A percentile compares a stretch with the other conserved stretches of the same genome.
These are phyloP conservation scores for Chrysodeixis includens DNA, from an alignment of 2,888 invertebrate species.

Conservation along the genomic window DNA sequence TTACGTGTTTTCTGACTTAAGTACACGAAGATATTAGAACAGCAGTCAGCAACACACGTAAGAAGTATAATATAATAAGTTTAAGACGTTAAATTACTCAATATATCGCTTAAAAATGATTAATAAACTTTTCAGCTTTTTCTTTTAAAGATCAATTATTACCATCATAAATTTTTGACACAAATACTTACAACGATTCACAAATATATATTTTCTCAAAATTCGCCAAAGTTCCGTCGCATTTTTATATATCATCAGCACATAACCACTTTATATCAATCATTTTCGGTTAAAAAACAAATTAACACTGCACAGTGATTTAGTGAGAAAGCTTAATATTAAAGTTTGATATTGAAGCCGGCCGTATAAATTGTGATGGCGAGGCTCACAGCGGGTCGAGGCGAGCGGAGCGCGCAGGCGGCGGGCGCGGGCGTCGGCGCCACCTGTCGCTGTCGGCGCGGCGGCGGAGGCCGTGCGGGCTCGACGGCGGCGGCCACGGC, in stretches of 20 bases:
- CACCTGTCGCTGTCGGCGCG: constrained; percentile 78
- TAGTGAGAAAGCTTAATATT: constrained; percentile 70
- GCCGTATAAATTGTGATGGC: constrained; percentile 65
- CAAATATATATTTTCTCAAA: constrained; percentile 63
- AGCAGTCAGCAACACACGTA: background rate
- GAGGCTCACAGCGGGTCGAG: constrained; percentile 61
- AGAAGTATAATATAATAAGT: background rate
- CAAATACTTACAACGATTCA: constrained; percentile 65
- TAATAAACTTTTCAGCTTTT: background rate
- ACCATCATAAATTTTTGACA: constrained; percentile 41
- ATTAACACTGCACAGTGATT: constrained; percentile 76
- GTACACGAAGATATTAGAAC: background rate
- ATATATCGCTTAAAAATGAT: background rate
- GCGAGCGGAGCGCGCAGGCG: constrained; percentile 78
- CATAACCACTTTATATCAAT: constrained; percentile 65
- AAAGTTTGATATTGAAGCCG: constrained; percentile 78
- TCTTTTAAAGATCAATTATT: constrained; percentile 44
- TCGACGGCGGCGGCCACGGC: constrained; percentile 63
- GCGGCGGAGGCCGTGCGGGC: constrained; percentile 57
- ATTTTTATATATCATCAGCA: constrained; percentile 60
- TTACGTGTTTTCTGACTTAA: background rate
- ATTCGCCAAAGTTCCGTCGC: constrained; percentile 53
- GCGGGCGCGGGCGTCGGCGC: constrained; percentile 75
- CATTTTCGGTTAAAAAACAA: constrained; percentile 63
- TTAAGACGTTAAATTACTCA: background rate